Conservation (phyloP, 2,797 vertebrate genomes). For the Kryptolebias ocellatus region DNA sequence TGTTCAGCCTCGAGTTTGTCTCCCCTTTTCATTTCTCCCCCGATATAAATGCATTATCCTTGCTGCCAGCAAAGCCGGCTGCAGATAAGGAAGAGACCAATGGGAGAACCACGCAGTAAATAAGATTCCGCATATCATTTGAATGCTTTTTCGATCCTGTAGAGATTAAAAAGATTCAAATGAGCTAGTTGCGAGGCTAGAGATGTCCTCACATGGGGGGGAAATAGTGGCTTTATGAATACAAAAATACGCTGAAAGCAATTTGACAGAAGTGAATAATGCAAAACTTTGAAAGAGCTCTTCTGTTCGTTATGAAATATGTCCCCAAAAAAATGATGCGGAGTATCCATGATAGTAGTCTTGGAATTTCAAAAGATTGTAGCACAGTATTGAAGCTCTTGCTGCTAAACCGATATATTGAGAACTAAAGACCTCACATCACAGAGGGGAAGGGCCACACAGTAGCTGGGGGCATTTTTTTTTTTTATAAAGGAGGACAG, state of each 20-base stretch:
- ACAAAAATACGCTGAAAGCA: conserved; percentile 41
- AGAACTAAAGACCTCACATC: conserved; percentile 28
- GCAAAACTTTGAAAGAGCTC: conserved; percentile 31
- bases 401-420: conserved; percentile 11
- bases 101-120: conserved; percentile 60
- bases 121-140: conserved; percentile 72
- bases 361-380: conserved; percentile 23
- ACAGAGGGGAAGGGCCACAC: conserved; percentile 16
- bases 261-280: conserved; percentile 57
- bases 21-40: conserved; percentile 31
- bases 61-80: conserved; percentile 57
- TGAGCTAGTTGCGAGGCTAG: conserved; percentile 53
- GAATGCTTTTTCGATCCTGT: conserved; percentile 57
- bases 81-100: conserved; percentile 61
- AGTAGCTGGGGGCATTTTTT: conserved; percentile 20
- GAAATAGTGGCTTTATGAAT: conserved; percentile 59
- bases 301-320: conserved; percentile 28
- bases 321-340: background rate
- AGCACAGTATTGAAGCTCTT: conserved; percentile 10
- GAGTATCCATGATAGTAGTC: background rate
- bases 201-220: conserved; percentile 51
- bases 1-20: conserved; percentile 40
- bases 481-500: conserved; percentile 27
- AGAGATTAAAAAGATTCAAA: conserved; percentile 75
- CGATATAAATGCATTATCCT: conserved; percentile 42